phyloP scores from a whole-genome alignment of 2,888 invertebrate species.

The Andrena haemorrhoa region DNA sequence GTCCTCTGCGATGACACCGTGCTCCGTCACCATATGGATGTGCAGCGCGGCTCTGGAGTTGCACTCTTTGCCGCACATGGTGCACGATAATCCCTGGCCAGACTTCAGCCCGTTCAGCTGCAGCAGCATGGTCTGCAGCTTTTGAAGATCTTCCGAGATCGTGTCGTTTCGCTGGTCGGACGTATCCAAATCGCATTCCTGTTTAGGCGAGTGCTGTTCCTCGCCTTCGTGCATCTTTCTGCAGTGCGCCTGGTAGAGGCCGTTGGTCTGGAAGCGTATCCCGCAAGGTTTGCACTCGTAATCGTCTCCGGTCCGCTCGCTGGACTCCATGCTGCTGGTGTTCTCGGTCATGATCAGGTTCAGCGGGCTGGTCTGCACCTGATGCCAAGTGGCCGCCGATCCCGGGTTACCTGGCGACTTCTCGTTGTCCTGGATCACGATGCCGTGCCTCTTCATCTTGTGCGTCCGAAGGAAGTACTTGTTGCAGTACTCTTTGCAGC shows the following conservation, averaged over 20 bases:
- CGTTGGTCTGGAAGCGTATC: slow-evolving; percentile 86
- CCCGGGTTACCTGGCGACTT: slow-evolving; percentile 83
- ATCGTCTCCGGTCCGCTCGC: slow-evolving; percentile 85
- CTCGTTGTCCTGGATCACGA: slow-evolving; percentile 89
- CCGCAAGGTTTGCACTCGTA: slow-evolving; percentile 86
- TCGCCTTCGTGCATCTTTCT: slow-evolving; percentile 79
- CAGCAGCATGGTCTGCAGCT: slow-evolving; percentile 95
- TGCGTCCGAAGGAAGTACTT: slow-evolving; percentile 97
- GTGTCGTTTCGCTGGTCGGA: slow-evolving; percentile 86
- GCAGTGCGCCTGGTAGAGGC: slow-evolving; percentile 78
- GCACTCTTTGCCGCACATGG: slow-evolving; percentile 90
- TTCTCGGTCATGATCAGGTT: slow-evolving; percentile 91
- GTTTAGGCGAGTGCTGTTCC: slow-evolving; percentile 75
- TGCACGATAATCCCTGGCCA: slow-evolving; percentile 87
- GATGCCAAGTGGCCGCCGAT: slow-evolving; percentile 81
- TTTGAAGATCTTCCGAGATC: slow-evolving; percentile 94
- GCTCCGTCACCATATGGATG: slow-evolving; percentile 89
- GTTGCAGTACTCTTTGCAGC: slow-evolving; percentile 97
- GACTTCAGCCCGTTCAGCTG: slow-evolving; percentile 93
- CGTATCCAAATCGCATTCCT: slow-evolving; percentile 81
- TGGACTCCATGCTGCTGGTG: slow-evolving; percentile 85
- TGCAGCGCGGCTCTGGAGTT: slow-evolving; percentile 90
- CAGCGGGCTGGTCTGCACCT: slow-evolving; percentile 91
- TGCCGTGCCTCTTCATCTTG: slow-evolving; percentile 96
- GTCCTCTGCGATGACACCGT: slow-evolving; percentile 84